Base-by-base conservation (phyloP, 2,888 invertebrate genomes). In the Smittia aterrima region DNA sequence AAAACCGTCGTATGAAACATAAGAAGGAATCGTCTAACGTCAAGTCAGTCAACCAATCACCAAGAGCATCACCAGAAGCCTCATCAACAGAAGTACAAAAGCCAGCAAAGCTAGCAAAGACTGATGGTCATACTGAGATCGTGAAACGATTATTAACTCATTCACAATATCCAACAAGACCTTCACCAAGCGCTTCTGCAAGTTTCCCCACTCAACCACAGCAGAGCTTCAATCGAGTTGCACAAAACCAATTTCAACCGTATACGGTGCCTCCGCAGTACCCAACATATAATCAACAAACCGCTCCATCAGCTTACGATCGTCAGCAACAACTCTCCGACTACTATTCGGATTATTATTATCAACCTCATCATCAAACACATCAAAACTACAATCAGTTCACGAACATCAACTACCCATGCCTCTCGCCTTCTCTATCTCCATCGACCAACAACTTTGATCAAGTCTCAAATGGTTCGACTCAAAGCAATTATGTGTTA, bases 1-100 rank as follows among this genome's bases (percentile, higher is more conserved):
- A 92, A 83, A 92, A 92, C 83, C 86, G 92, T 70, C 85, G 92
- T 76, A 92, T 92, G 92, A 92, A 92, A 82, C 92, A 90, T 89
- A 92, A 92, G 84, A 92, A 92, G 84, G 92, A 88, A 86, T 18
- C 25, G 1, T 20, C 25, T 47, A 93, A 93, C 86, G 93, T 93
- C 84, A 85, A 93, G 79, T 93, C 93, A 68, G 93, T 93, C 86
- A 94, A 93, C 82, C 88, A 88, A 85, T 88, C 79, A 88, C 88
- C 75, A 20, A 38, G 11, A 7, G 7, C 11, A 38, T 38, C 7
- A 38, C 38, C 6, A 38, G 7, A 11, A 38, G 11, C 11, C 38
- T 38, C 6, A 11, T 38, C 7, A 38, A 38, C 6, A 6, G 38
- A 6, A 6, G 11, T 7, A 7, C 38, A 38, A 38, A 38, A 7